Base-by-base conservation (phyloP, 2,113 vertebrate genomes). In the Pica pica region DNA sequence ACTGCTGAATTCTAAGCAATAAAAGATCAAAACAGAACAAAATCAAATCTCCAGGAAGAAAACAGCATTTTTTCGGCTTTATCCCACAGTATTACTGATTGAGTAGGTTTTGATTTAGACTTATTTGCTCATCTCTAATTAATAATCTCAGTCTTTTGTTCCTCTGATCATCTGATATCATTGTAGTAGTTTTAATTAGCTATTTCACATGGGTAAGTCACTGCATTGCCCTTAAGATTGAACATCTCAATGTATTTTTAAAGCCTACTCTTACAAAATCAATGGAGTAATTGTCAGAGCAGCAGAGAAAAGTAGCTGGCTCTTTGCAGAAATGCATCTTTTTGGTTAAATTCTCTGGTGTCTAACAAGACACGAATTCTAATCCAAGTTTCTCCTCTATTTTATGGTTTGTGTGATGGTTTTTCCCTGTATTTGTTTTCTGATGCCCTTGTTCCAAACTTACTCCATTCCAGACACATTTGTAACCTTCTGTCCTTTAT, bases 61-160 rank as follows among this genome's bases (percentile, higher is more conserved):
- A 93, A 31, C 5, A 56, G 12, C 6, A n/a, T 65, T 85, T 87
- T 13, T 90, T 83, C 4, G 5, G 27, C 16, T 89, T 87, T 79
- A 16, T 70, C 52, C 65, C 16, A 47, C 7, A 84, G 52, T 50
- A 31, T 81, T 83, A 67, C 27, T 0, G 6, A 52, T 93, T 61
- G 39, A 75, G 28, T 35, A 63, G 35, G 50, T 79, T 94, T 93
- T 90, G 49, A 70, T 89, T 92, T 47, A 64, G 31, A 78, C 10
- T 35, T 77, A 28, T 77, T 90, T 8, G 1, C 42, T 87, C 33
- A 60, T 82, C 28, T 81, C 22, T 68, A 89, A 75, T 81, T 83
- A 90, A 67, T 69, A 77, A 31, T 21, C 21, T 59, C 67, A 65
- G 33, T 74, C 2, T 59, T 77, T 75, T 87, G 33, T 84, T 83